phyloP scores from a whole-genome alignment of 2,888 invertebrate species.

The Macrosiphum euphorbiae region DNA sequence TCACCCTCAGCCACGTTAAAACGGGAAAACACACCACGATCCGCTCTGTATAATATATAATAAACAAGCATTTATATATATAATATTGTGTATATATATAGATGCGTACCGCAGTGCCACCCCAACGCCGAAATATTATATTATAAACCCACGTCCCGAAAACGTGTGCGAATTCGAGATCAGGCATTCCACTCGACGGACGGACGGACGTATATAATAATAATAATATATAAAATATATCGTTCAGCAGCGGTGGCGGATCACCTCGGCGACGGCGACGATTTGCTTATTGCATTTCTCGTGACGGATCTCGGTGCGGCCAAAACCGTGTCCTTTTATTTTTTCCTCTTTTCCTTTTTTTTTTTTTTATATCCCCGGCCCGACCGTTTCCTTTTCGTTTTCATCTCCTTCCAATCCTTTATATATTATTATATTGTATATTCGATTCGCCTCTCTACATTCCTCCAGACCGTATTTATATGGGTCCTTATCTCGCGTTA shows the following conservation, averaged over 20 bases:
- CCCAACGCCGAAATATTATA: neutral
- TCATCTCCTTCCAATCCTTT: neutral
- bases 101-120: neutral
- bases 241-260: neutral
- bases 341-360: no score
- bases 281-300: conserved; percentile 44
- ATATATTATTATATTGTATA: neutral
- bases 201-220: neutral
- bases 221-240: neutral
- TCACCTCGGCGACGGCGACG: conserved; percentile 12
- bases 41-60: neutral
- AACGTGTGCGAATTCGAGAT: conserved; percentile 37
- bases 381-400: neutral
- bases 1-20: neutral
- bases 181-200: neutral
- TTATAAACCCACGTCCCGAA: neutral
- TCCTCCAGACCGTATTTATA: neutral
- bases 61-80: neutral
- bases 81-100: neutral
- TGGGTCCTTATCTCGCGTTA: neutral
- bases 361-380: neutral
- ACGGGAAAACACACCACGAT: neutral
- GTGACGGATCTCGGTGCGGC: neutral
- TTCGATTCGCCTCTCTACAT: neutral
- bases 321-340: neutral